A percentile compares a stretch with the other conserved stretches of the same genome.
Evolutionary conservation across 2,888 invertebrate species (phyloP).

Genomic region (Sthenelais limicola): DNA sequence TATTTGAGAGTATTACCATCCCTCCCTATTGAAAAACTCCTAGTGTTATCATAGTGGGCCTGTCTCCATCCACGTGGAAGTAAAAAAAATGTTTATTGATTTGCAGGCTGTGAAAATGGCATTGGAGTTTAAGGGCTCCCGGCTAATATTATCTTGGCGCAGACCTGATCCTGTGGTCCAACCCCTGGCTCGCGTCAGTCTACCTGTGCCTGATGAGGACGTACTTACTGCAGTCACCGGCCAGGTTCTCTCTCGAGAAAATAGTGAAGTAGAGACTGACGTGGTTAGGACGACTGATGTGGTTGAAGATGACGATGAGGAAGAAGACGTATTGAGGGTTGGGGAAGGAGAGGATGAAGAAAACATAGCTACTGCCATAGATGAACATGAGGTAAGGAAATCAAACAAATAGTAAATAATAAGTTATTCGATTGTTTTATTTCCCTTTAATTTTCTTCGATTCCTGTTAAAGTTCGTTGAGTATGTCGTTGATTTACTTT

Average conservation of each 20-base stretch:
- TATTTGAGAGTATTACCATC: no score
- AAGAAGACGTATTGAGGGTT: conserved; percentile 26
- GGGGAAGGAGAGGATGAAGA: conserved; percentile 41
- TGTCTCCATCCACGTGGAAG: no score
- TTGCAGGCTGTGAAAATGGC: conserved; percentile 57
- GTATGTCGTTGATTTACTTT: no score
- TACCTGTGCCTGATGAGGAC: not conserved
- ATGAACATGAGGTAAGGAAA: conserved; percentile 35
- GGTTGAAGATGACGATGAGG: conserved; percentile 38
- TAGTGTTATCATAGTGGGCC: no score
- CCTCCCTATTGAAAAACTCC: no score
- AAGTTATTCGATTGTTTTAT: not conserved
- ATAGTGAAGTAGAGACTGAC: not conserved
- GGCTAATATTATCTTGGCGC: conserved; percentile 65
- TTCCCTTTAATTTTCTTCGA: not conserved
- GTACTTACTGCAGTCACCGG: conserved; percentile 18
- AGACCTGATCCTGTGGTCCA: no score
- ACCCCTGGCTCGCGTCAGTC: not conserved
- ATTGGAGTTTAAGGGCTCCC: conserved; percentile 60
- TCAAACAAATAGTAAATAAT: not conserved
- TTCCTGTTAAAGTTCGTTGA: no score
- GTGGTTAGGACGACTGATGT: not conserved
- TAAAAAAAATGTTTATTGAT: not conserved
- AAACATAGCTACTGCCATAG: not conserved
- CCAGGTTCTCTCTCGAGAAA: conserved; percentile 8